phyloP scores from a whole-genome alignment of 2,888 invertebrate genomes.

The Acronicta leporina region DNA sequence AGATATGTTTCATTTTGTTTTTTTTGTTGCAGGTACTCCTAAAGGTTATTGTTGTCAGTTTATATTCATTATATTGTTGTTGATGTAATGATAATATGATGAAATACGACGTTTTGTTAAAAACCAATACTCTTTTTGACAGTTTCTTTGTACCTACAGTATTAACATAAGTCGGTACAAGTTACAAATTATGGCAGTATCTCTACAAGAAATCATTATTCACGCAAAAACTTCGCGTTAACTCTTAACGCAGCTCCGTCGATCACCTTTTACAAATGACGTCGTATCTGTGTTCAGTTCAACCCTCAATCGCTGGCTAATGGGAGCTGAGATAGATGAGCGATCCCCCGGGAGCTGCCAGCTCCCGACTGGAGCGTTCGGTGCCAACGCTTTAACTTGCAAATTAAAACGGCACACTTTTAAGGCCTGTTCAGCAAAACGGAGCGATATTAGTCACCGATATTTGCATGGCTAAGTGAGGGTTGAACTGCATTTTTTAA shows the following conservation, averaged over 20 bases:
- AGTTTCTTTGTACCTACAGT: too few species aligned
- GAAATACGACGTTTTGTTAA: too few species aligned
- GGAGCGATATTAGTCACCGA: conserved; percentile 4
- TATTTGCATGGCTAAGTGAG: background rate
- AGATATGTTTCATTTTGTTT: too few species aligned
- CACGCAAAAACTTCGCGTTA: conserved; percentile 5
- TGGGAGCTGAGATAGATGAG: conserved; percentile 52
- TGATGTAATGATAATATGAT: too few species aligned
- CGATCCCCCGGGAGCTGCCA: conserved; percentile 38
- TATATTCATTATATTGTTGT: too few species aligned
- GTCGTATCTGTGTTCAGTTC: conserved; percentile 31
- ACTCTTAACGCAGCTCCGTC: conserved; percentile 18
- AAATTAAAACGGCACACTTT: conserved; percentile 52
- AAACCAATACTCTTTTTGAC: too few species aligned
- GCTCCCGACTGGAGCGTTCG: conserved; percentile 18
- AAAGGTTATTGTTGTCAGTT: too few species aligned
- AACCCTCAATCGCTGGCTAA: conserved; percentile 47
- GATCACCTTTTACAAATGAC: conserved; percentile 47
- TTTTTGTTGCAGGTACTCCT: too few species aligned
- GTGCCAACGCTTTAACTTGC: conserved; percentile 47
- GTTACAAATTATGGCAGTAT: conserved; percentile 1
- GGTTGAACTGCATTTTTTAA: background rate
- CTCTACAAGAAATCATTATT: background rate
- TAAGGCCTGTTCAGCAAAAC: conserved; percentile 14
- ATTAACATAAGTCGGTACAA: too few species aligned